These are phyloP conservation scores for Pogonomyrmex californicus DNA, from an alignment of 1,140 invertebrate genomes.

Conservation along the genomic window DNA sequence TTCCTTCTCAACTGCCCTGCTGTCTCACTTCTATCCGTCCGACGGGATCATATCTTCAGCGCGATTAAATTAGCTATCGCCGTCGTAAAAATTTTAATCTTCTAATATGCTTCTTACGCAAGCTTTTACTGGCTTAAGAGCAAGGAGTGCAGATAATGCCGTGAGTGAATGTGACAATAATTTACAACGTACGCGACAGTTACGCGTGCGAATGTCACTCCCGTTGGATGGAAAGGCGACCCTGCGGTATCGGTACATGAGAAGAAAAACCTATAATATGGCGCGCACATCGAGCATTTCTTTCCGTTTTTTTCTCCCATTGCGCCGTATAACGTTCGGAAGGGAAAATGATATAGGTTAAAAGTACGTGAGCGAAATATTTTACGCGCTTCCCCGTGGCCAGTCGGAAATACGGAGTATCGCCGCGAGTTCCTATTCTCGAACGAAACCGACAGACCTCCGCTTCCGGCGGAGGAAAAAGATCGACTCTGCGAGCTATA, in stretches of 20 bases:
- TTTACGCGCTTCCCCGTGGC: conserved; percentile 61
- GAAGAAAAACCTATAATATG: conserved; percentile 67
- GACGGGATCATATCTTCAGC: neutral
- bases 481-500: conserved; percentile 30
- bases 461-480: conserved; percentile 16
- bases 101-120: neutral
- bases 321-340: conserved; percentile 69
- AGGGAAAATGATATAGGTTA: conserved; percentile 80
- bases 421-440: conserved; percentile 51
- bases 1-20: neutral
- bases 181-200: conserved; percentile 25
- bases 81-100: neutral
- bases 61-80: neutral
- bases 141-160: conserved; percentile 6
- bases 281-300: conserved; percentile 32
- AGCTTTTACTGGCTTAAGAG: neutral
- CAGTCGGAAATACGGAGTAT: conserved; percentile 72
- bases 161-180: conserved; percentile 27
- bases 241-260: conserved; percentile 56
- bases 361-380: conserved; percentile 81
- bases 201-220: conserved; percentile 24
- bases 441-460: conserved; percentile 60
- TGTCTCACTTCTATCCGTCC: neutral
- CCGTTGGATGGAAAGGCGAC: conserved; percentile 16
- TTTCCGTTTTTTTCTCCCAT: conserved; percentile 45